Percentiles rank a stretch among this genome's conserved stretches.
These are phyloP conservation scores for Diaprepes abbreviatus DNA, from an alignment of 2,888 invertebrate species.

Conservation along the genomic window DNA sequence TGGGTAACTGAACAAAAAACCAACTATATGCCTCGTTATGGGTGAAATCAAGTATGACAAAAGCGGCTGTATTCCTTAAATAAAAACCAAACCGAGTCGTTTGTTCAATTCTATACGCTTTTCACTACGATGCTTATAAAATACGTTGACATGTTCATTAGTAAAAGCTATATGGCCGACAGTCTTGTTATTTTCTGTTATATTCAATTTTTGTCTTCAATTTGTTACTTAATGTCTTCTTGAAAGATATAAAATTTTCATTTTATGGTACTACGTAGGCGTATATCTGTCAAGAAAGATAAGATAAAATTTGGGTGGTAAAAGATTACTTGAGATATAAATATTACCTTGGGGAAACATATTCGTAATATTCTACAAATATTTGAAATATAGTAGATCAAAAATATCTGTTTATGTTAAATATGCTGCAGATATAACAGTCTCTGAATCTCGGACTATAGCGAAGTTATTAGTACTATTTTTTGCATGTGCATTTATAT, in stretches of 20 bases:
- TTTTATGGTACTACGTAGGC: constrained; percentile 45
- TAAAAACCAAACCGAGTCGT: constrained; percentile 59
- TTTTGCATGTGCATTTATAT: too few species aligned
- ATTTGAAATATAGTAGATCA: too few species aligned
- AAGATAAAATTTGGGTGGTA: constrained; percentile 31
- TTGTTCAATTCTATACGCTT: constrained; percentile 62
- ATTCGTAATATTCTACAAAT: too few species aligned
- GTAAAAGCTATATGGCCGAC: constrained; percentile 49
- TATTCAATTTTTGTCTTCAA: constrained; percentile 52
- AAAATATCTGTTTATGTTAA: too few species aligned
- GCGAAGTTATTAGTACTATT: too few species aligned
- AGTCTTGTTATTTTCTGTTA: constrained; percentile 54
- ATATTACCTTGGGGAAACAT: too few species aligned
- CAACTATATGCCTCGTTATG: constrained; percentile 53
- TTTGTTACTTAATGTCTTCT: constrained; percentile 51
- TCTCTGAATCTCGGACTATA: too few species aligned
- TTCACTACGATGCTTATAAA: constrained; percentile 57
- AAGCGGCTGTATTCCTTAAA: constrained; percentile 56
- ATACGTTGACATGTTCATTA: constrained; percentile 56
- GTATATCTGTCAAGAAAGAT: constrained; percentile 36
- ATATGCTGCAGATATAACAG: too few species aligned
- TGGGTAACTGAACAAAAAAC: constrained; percentile 31
- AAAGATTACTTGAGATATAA: too few species aligned
- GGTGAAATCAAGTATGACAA: constrained; percentile 60
- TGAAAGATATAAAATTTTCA: constrained; percentile 49